Evolutionary conservation across 2,113 vertebrate genomes (phyloP).

Genomic region (Anser cygnoides): DNA sequence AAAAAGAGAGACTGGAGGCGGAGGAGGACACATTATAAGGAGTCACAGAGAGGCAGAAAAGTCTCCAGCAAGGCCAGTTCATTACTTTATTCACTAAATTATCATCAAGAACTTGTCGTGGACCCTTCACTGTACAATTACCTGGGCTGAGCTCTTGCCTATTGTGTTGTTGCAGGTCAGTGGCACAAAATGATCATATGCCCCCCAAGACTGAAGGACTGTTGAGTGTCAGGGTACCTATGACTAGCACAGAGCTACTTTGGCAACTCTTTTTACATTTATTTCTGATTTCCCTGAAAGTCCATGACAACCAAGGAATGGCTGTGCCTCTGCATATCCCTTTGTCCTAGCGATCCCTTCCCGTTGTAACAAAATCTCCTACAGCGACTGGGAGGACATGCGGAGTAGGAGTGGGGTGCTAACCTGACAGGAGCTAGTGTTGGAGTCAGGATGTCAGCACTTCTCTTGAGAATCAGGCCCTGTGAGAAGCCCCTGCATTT

Average conservation of each 20-base stretch:
- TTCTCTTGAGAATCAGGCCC: background rate
- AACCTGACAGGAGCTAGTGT: background rate
- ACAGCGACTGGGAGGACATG: background rate
- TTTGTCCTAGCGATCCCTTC: background rate
- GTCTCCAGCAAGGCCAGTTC: background rate
- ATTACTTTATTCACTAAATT: background rate
- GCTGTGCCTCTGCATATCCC: background rate
- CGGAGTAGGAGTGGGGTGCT: background rate
- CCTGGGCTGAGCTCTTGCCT: background rate
- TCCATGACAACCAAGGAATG: background rate
- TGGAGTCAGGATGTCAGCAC: background rate
- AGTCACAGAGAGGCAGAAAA: background rate
- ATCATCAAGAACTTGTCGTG: background rate
- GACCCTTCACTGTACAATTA: accelerated
- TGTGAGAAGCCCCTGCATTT: background rate
- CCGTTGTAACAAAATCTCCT: background rate
- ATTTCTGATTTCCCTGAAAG: background rate
- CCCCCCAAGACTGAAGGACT: background rate
- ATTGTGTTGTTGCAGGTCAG: background rate
- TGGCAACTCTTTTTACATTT: background rate
- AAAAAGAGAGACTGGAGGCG: background rate
- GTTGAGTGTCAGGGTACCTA: background rate
- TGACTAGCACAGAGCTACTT: background rate
- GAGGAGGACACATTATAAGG: background rate
- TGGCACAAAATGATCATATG: background rate